Evolutionary conservation across 2,113 vertebrate genomes (phyloP).

Genomic region (Oplegnathus fasciatus): DNA sequence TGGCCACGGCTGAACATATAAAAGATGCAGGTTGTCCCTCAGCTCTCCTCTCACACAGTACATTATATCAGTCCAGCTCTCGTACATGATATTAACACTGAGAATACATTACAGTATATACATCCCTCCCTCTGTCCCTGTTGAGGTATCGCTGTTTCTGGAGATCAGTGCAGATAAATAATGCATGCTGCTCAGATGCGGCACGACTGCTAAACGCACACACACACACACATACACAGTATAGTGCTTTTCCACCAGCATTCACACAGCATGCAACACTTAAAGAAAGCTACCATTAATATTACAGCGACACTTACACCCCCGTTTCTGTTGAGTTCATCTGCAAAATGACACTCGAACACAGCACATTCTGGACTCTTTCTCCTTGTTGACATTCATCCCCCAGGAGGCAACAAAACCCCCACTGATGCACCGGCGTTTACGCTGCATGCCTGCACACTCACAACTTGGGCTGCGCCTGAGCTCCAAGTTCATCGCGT

Average conservation of each 20-base stretch:
- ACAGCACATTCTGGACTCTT: neutral
- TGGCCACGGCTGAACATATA: conserved; percentile 24
- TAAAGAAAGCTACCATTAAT: neutral
- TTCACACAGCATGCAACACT: conserved; percentile 38
- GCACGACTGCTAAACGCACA: conserved; percentile 64
- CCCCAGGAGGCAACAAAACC: conserved; percentile 13
- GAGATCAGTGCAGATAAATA: conserved; percentile 74
- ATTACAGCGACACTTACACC: neutral
- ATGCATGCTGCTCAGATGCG: conserved; percentile 63
- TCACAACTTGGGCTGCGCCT: conserved; percentile 39
- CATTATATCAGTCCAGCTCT: neutral
- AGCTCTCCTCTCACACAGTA: neutral
- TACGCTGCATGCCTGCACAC: conserved; percentile 51
- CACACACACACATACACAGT: conserved; percentile 11
- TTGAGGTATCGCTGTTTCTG: conserved; percentile 64
- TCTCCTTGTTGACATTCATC: neutral
- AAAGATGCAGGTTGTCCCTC: conserved; percentile 39
- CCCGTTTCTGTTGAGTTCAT: neutral
- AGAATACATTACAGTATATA: neutral
- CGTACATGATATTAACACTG: conserved; percentile 11
- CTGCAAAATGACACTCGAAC: neutral
- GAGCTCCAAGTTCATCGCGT: conserved; percentile 38
- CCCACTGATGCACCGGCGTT: neutral
- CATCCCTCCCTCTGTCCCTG: conserved; percentile 6
- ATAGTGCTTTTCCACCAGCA: conserved; percentile 14